Evolutionary conservation across 2,888 invertebrate genomes (phyloP).

Genomic region (Patella depressa): DNA sequence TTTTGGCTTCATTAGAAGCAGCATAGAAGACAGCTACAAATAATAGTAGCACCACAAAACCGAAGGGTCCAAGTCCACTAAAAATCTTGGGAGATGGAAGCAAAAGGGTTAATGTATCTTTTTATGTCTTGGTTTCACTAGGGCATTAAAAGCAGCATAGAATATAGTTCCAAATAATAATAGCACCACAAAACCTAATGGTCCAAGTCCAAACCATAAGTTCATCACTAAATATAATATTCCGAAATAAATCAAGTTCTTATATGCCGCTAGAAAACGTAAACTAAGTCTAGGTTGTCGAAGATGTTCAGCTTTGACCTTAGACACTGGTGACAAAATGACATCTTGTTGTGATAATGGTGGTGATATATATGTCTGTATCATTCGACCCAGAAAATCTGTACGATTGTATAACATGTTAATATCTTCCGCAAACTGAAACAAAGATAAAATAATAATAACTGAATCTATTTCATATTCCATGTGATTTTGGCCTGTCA

Average conservation of each 20-base stretch:
- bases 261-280: constrained; percentile 79
- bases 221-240: constrained; percentile 70
- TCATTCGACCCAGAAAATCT: constrained; percentile 55
- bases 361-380: constrained; percentile 54
- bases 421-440: constrained; percentile 81
- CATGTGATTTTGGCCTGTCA: too few species aligned
- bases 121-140: constrained; percentile 18
- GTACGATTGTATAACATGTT: constrained; percentile 75
- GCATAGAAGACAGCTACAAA: constrained; percentile 45
- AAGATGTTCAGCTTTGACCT: constrained; percentile 32
- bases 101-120: too few species aligned
- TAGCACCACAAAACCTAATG: constrained; percentile 48
- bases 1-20: constrained; percentile 29
- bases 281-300: constrained; percentile 59
- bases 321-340: constrained; percentile 47
- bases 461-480: too few species aligned
- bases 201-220: constrained; percentile 50
- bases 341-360: constrained; percentile 70
- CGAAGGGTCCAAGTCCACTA: constrained; percentile 47
- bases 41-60: constrained; percentile 47
- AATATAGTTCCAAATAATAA: constrained; percentile 39
- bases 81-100: too few species aligned
- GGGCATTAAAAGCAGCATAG: constrained; percentile 48
- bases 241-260: constrained; percentile 75
- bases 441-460: constrained; percentile 49